Base-by-base conservation (phyloP, 1,140 invertebrate species). In the Lepidotrigona ventralis region DNA sequence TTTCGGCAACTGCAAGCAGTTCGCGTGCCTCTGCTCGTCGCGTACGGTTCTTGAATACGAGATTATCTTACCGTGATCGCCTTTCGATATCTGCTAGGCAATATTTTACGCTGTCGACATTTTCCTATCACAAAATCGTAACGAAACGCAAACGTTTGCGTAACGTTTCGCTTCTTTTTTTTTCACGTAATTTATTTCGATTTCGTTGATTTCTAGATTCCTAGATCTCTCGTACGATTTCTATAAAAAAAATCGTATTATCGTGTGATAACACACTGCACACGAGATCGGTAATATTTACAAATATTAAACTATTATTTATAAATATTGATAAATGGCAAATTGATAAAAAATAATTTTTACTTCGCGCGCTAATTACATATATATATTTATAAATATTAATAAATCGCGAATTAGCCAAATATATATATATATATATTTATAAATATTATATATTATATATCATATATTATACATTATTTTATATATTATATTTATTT, bases 81-180 rank as follows among this genome's bases (percentile, higher is more conserved):
- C 6, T 74, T 58, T n/a, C 17, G 54, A 17, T 29, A 29, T 17
- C n/a, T 26, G 23, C 29, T 6, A 39, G 58, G 58, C 15, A 46
- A 14, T 74, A 23, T 58, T 58, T 58, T 74, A 74, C 72, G 72
- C 58, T 54, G 4, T n/a, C 39, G 21, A 29, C 53, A 74, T 74
- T 74, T 58, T 23, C 14, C 2, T 39, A n/a, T 58, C 26, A 3
- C 26, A 33, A 23, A 51, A 23, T 23, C 12, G n/a, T 58, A 56
- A 39, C 29, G 29, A 33, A n/a, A 39, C 46, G 72, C 12, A 74
- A 39, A 74, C 39, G 46, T 51, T 71, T 26, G 19, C 46, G 53
- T 54, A 29, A 74, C 19, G 46, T 2, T n/a, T 71, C 39, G 23
- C 53, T 51, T 11, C n/a, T 63, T 23, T 21, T 39, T 11, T 21